Evolutionary conservation across 1,140 invertebrate species (phyloP), one percentile per base, ranked within the genome.

Genomic region (Popillia japonica): DNA sequence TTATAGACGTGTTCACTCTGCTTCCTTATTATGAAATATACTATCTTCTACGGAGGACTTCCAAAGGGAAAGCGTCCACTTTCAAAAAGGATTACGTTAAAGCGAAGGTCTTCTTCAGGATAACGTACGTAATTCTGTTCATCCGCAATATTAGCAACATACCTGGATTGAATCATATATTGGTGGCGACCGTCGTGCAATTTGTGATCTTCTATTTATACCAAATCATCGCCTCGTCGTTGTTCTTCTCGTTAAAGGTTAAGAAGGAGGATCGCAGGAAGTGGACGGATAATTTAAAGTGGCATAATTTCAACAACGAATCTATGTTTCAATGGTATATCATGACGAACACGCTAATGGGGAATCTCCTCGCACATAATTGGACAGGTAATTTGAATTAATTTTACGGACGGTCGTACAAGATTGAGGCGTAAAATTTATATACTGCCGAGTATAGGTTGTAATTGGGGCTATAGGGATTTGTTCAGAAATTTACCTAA

Each of bases 21-120:
- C 17, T 76, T 6, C 75, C 75, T 9, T 55, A 48, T 17, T 76
- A 76, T 10, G 75, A 76, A n/a, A 76, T 55, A 10, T 55, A 76
- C 6, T 76, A 76, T 20, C 11, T 76, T 76, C 22, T 76, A 14
- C 41, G 55, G 6, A 10, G 22, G 10, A 27, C 17, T 55, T 42
- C 75, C 9, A 14, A 14, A 20, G 44, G 75, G 41, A 55, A 48
- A 22, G n/a, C 23, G 0, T 34, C 55, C 22, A 23, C 8, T 11
- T 42, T 76, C 75, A 55, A 22, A 6, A 10, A 42, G 40, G 75
- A 76, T 27, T 76, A 48, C 22, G 20, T 20, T 9, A 76, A 34
- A 76, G 17, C n/a, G 41, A 76, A 76, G 20, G 41, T 44, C 17
- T 14, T 44, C 10, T 34, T 76, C 9, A 14, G 75, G 6, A 44